A percentile compares a stretch with the other conserved stretches of the same genome.
Evolutionary conservation across 92 coral and sea anemone species (phyloP).

Genomic region (Plumapathes pennacea): DNA sequence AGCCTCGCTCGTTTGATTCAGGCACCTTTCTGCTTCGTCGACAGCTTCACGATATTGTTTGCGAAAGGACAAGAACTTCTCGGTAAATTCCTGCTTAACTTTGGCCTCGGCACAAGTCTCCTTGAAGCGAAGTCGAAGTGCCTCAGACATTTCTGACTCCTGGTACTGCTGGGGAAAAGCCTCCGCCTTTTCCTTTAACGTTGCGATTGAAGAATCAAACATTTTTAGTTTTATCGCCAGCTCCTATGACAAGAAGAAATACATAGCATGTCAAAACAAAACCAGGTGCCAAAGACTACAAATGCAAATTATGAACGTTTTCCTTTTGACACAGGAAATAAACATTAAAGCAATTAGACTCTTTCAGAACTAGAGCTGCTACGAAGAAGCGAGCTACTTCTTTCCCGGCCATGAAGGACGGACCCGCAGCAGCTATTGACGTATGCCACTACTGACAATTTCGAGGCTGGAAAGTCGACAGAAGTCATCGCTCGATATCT

Average conservation of each 20-base stretch:
- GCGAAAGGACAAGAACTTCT: slow-evolving; percentile 63
- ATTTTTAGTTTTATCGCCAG: slow-evolving; percentile 54
- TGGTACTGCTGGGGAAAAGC: slow-evolving; percentile 23
- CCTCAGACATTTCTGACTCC: slow-evolving; percentile 9
- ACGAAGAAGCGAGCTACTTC: too few species aligned
- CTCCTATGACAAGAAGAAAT: slow-evolving; percentile 40
- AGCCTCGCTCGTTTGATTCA: slow-evolving; percentile 30
- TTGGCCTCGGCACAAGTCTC: slow-evolving; percentile 40
- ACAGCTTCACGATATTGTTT: slow-evolving; percentile 54
- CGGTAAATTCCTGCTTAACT: slow-evolving; percentile 31
- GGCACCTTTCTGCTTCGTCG: slow-evolving; percentile 14
- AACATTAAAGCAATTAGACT: too few species aligned
- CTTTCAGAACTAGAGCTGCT: too few species aligned
- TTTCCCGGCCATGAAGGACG: too few species aligned
- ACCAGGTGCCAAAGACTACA: neutral
- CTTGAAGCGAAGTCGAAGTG: slow-evolving; percentile 14
- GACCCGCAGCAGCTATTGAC: too few species aligned
- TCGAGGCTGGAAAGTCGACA: too few species aligned
- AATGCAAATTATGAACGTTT: neutral
- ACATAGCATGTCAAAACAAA: neutral
- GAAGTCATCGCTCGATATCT: too few species aligned
- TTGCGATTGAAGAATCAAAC: slow-evolving; percentile 59
- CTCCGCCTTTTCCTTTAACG: slow-evolving; percentile 44
- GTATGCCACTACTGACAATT: too few species aligned
- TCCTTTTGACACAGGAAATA: neutral